These are phyloP conservation scores for Loris lydekkerianus DNA, from an alignment of 2,797 vertebrate genomes.

Conservation along the genomic window DNA sequence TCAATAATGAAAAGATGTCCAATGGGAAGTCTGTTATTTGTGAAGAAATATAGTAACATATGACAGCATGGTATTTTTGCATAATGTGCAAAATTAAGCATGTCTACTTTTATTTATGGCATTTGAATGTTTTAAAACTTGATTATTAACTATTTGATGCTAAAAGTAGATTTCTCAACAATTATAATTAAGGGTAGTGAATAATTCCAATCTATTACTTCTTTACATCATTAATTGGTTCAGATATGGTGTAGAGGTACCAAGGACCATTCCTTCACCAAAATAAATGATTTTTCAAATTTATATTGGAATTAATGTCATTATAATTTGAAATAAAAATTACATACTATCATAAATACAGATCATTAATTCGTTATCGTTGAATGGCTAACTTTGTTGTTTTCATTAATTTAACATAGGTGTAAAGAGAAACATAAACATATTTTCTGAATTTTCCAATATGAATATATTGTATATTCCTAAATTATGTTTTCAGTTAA, in stretches of 20 bases:
- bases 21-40: background rate
- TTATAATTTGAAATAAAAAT: constrained; percentile 77
- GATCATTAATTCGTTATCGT: background rate
- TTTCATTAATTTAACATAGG: constrained; percentile 4
- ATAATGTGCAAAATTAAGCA: background rate
- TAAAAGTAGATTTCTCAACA: constrained; percentile 14
- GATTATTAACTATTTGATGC: constrained; percentile 10
- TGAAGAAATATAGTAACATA: background rate
- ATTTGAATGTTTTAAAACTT: constrained; percentile 18
- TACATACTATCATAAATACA: background rate
- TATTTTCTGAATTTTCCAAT: background rate
- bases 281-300: constrained; percentile 71
- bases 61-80: background rate
- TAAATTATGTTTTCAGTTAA: constrained; percentile 34
- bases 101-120: constrained; percentile 18
- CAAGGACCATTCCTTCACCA: constrained; percentile 9
- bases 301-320: constrained; percentile 71
- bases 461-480: background rate
- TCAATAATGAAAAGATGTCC: constrained; percentile 18
- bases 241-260: background rate
- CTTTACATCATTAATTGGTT: background rate
- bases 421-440: background rate
- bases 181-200: background rate
- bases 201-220: background rate
- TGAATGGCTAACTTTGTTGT: constrained; percentile 78